Conservation (phyloP, 2,797 vertebrate genomes). For the Dallia pectoralis region DNA sequence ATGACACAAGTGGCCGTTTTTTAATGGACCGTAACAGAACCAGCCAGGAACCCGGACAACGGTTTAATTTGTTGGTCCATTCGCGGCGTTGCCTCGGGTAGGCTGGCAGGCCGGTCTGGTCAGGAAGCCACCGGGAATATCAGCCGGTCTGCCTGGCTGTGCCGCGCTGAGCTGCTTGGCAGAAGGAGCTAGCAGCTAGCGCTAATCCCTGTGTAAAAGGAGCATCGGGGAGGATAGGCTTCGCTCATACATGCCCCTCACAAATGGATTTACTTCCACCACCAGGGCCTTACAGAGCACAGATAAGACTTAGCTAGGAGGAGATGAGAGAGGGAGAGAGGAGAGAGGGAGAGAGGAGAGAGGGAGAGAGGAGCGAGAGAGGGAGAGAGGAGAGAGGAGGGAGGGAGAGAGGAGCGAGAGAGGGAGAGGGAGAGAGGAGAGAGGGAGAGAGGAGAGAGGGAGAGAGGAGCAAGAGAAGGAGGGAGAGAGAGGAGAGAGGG, state of each 20-base stretch:
- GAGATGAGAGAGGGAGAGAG: neutral
- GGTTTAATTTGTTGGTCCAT: too few species aligned
- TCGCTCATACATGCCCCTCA: conserved; percentile 34
- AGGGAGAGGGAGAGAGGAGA: neutral
- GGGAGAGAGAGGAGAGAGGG: too few species aligned
- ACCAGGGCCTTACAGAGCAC: conserved; percentile 17
- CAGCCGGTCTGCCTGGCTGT: conserved; percentile 23
- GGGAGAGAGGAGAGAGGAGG: too few species aligned
- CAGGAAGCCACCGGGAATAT: conserved; percentile 63
- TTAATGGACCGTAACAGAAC: too few species aligned
- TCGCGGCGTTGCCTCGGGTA: conserved; percentile 9
- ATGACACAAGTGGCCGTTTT: too few species aligned
- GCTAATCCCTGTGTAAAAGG: conserved; percentile 39
- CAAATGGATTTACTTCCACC: conserved; percentile 42
- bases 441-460: conserved; percentile 1
- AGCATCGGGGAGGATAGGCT: conserved; percentile 2
- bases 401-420: too few species aligned
- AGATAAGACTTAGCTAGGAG: conserved; percentile 26
- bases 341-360: neutral
- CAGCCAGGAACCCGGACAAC: too few species aligned
- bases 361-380: neutral
- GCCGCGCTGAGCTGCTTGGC: conserved; percentile 29
- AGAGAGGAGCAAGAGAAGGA: too few species aligned
- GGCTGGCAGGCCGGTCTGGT: conserved; percentile 55
- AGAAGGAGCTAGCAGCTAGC: conserved; percentile 24